phyloP scores from a whole-genome alignment of 2,797 vertebrate species.

The Cyprinodon diabolis region DNA sequence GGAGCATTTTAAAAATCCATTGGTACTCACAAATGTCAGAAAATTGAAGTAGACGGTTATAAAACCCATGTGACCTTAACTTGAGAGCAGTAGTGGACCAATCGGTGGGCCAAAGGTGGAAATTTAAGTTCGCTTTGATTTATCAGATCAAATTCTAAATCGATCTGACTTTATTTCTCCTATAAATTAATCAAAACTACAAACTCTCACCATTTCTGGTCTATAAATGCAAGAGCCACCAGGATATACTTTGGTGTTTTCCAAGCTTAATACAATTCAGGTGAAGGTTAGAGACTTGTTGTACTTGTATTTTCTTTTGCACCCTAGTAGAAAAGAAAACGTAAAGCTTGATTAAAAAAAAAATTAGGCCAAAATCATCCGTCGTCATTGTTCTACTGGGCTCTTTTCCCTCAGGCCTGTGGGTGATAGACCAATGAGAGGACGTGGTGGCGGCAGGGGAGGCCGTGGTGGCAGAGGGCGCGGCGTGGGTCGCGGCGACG shows the following conservation, averaged over 20 bases:
- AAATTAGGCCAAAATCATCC: background rate
- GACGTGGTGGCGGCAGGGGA: conserved; percentile 88
- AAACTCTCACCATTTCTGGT: background rate
- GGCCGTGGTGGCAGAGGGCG: conserved; percentile 86
- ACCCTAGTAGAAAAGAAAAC: background rate
- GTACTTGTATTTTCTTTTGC: background rate
- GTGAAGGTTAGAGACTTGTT: background rate
- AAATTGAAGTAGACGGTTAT: background rate
- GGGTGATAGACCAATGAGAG: conserved; percentile 82
- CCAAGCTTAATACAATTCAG: background rate
- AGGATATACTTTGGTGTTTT: background rate
- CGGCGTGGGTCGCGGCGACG: conserved; percentile 92
- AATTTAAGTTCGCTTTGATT: too few relatives aligned
- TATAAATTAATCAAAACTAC: background rate
- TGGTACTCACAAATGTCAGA: background rate
- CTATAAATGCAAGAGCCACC: background rate
- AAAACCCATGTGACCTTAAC: too few relatives aligned
- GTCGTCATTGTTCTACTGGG: background rate
- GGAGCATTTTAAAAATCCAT: background rate
- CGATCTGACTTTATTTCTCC: background rate
- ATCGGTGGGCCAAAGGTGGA: too few relatives aligned
- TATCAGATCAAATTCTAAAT: background rate
- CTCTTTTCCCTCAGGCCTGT: conserved; percentile 52
- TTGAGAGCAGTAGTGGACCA: too few relatives aligned
- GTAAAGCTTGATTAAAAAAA: background rate